Conservation (phyloP, 2,888 invertebrate species). For the Incurvaria masculella region DNA sequence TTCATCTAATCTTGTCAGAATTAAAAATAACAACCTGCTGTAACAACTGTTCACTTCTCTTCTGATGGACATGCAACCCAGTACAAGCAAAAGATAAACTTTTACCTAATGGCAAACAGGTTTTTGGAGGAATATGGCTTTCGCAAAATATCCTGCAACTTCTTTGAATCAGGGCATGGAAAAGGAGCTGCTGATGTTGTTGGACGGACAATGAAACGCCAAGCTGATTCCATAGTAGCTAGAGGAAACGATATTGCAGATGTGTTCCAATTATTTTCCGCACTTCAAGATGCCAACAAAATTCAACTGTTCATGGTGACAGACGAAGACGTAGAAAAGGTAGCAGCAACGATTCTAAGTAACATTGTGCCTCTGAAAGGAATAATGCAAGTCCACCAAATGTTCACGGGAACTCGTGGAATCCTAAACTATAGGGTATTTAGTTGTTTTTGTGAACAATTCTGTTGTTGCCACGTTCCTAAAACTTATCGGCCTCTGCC, state of each 20-base stretch:
- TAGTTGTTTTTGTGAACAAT: not conserved
- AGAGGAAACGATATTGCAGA: conserved; percentile 2
- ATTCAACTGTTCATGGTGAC: conserved; percentile 1
- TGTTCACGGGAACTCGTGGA: too few species aligned
- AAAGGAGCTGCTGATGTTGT: too few species aligned
- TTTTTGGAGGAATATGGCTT: too few species aligned
- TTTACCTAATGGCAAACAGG: too few species aligned
- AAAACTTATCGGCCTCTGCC: too few species aligned
- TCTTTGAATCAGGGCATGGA: too few species aligned
- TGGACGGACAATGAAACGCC: conserved; percentile 1
- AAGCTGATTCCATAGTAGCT: conserved; percentile 1
- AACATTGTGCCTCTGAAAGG: conserved; percentile 3
- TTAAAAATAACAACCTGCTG: not conserved
- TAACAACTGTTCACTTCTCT: too few species aligned
- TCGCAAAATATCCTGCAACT: too few species aligned
- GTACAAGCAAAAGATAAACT: too few species aligned
- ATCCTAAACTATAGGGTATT: not conserved
- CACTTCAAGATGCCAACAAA: conserved; percentile 1
- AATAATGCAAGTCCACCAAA: too few species aligned
- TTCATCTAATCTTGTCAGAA: conserved; percentile 2
- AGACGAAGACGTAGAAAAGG: conserved; percentile 3
- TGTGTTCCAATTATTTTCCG: conserved; percentile 1
- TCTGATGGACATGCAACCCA: too few species aligned
- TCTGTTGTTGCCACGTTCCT: not conserved
- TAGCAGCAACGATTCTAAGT: conserved; percentile 2